phyloP scores from a whole-genome alignment of 2,888 invertebrate genomes.

The Drosophila fulvimacula region DNA sequence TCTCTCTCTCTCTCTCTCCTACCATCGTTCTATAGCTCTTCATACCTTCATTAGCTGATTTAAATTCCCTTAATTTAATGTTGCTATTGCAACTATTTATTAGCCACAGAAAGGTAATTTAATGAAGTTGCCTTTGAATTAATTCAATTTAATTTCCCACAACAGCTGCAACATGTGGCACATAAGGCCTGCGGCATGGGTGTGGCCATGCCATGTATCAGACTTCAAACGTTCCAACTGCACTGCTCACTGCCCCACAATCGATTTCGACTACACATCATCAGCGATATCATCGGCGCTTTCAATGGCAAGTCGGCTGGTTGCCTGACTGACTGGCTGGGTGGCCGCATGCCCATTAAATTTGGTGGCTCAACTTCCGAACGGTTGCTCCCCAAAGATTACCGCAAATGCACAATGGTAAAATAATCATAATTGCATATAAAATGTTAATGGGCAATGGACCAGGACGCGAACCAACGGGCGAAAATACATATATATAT shows the following conservation, averaged over 20 bases:
- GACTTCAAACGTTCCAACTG: not conserved
- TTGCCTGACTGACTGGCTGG: slow-evolving; percentile 24
- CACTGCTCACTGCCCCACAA: not conserved
- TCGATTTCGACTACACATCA: slow-evolving; percentile 31
- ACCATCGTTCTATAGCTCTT: not conserved
- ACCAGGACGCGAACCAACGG: slow-evolving; percentile 29
- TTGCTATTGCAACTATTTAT: not conserved
- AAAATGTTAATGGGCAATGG: slow-evolving; percentile 81
- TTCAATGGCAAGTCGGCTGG: slow-evolving; percentile 37
- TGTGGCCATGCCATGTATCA: slow-evolving; percentile 17
- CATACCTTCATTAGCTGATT: not conserved
- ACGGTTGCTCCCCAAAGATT: slow-evolving; percentile 76
- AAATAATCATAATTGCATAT: slow-evolving; percentile 81
- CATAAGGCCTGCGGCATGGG: slow-evolving; percentile 18
- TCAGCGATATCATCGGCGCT: slow-evolving; percentile 30
- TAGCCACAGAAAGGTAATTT: slow-evolving; percentile 4
- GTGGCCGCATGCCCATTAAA: slow-evolving; percentile 62
- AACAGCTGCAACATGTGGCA: slow-evolving; percentile 53
- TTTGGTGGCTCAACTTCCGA: slow-evolving; percentile 55
- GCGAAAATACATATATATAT: not conserved
- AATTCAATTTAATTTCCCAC: slow-evolving; percentile 44
- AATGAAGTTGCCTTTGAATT: slow-evolving; percentile 17
- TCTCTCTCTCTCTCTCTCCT: too few relatives aligned
- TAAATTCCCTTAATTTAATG: not conserved
- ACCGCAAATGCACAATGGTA: slow-evolving; percentile 81